Evolutionary conservation across 2,888 invertebrate genomes (phyloP), one percentile per base, ranked within the genome.

Genomic region (Cheilosia grossa): DNA sequence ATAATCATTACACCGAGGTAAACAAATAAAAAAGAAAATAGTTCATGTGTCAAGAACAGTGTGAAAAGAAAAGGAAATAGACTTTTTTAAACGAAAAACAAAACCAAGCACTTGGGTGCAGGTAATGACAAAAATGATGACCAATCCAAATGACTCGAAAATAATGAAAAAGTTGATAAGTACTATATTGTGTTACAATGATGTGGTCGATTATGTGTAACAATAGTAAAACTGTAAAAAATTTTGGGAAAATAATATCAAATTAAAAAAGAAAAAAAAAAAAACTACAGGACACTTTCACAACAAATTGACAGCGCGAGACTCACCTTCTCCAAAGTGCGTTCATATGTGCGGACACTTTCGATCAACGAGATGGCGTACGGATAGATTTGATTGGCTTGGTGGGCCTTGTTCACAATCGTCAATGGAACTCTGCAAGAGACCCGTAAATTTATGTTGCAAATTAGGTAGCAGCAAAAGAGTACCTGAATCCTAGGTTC

Each of bases 341-440:
- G 95, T 91, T 99, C 98, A 91, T 99, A 99, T 0, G 99, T 98
- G 87, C 98, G 95, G 42, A 99, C 97, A 91, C 98, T 98, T 93
- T 99, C 99, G 89, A 99, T 98, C 87, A 99, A 94, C 0, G 99
- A 99, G 89, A 99, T 99, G 19, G 99, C 99, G 93, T 98, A 99
- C 0, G 99, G 99, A 92, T 99, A 99, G 15, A 99, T 95, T 91
- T 98, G 98, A 92, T 99, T 99, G 0, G 99, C 99, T 91, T 98
- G 98, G 92, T 99, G 99, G 4, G 99, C 99, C 92, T 99, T 99
- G 93, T 99, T 99, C 37, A 99, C 98, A 87, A 99, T 99, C 0
- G 98, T 97, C 89, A 99, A 92, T 1, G 99, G 99, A 42, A 99
- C 98, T 88, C 99, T 95, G 92, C 6, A 87, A 82, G 13, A 44